A percentile compares a stretch with the other conserved stretches of the same genome.
phyloP scores from a whole-genome alignment of 2,797 vertebrate genomes.

The Apodemus agrarius region DNA sequence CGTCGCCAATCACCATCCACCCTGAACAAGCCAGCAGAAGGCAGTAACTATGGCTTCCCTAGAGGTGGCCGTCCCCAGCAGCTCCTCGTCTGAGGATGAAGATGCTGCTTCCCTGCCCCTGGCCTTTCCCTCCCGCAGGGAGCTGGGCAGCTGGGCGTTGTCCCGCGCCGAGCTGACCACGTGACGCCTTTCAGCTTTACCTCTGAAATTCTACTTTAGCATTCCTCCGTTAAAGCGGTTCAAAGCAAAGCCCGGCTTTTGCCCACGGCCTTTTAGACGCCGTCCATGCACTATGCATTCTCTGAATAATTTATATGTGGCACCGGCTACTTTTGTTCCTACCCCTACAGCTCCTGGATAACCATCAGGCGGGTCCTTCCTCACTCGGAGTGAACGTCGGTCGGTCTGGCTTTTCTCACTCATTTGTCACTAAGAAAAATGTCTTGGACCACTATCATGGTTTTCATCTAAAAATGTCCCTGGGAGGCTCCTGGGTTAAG shows the following conservation, averaged over 20 bases:
- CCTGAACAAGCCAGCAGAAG: constrained; percentile 71
- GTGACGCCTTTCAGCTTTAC: not conserved
- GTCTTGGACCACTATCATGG: not conserved
- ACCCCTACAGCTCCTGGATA: not conserved
- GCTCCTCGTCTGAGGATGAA: constrained; percentile 65
- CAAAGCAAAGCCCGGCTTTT: constrained; percentile 19
- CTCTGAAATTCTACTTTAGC: not conserved
- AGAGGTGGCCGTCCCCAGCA: constrained; percentile 74
- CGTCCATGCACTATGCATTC: not conserved
- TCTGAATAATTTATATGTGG: not conserved
- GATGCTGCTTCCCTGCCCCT: not conserved
- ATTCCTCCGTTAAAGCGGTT: not conserved
- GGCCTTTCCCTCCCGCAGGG: not conserved
- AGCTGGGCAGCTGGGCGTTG: not conserved
- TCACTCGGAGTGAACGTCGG: not conserved
- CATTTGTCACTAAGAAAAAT: not conserved
- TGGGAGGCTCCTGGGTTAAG: not conserved
- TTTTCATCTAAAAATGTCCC: not conserved
- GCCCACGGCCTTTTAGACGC: not conserved
- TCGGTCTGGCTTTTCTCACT: not conserved
- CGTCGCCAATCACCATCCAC: constrained; percentile 66
- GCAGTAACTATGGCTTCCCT: constrained; percentile 69
- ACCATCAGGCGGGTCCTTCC: not conserved
- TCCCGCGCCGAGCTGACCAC: not conserved
- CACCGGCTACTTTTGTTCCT: not conserved